A percentile compares a stretch with the other conserved stretches of the same genome.
These are phyloP conservation scores for Euura saliciscinereae DNA, from an alignment of 1,140 invertebrate genomes.

Conservation along the genomic window DNA sequence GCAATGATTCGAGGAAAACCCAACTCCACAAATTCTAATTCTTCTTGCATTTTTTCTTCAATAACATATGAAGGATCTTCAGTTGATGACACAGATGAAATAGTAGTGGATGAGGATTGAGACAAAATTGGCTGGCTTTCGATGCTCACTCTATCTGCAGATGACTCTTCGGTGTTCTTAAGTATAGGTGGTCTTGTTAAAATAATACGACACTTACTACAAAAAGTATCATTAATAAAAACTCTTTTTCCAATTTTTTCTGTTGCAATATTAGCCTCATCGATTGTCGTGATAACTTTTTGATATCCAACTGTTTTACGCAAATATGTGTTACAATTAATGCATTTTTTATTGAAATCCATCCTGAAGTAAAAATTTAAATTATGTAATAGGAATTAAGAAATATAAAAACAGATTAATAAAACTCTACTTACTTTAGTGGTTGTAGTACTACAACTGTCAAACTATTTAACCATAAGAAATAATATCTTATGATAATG, in stretches of 20 bases:
- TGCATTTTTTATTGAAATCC: background rate
- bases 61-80: background rate
- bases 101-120: background rate
- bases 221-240: background rate
- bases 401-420: background rate
- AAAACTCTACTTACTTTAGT: background rate
- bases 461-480: background rate
- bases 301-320: background rate
- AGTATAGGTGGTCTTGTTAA: background rate
- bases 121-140: background rate
- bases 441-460: background rate
- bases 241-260: too few relatives aligned
- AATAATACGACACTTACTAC: background rate
- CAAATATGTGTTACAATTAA: background rate
- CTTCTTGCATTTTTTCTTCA: slow-evolving; percentile 1
- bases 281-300: too few relatives aligned
- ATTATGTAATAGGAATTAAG: background rate
- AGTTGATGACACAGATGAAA: slow-evolving; percentile 3
- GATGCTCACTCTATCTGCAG: background rate
- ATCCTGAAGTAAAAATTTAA: background rate
- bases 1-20: background rate
- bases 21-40: background rate
- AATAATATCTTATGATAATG: background rate
- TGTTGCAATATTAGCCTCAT: too few relatives aligned
- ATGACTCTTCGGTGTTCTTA: background rate